Evolutionary conservation across 2,888 invertebrate species (phyloP), one percentile per base, ranked within the genome.

Genomic region (Troides oblongomaculatus): DNA sequence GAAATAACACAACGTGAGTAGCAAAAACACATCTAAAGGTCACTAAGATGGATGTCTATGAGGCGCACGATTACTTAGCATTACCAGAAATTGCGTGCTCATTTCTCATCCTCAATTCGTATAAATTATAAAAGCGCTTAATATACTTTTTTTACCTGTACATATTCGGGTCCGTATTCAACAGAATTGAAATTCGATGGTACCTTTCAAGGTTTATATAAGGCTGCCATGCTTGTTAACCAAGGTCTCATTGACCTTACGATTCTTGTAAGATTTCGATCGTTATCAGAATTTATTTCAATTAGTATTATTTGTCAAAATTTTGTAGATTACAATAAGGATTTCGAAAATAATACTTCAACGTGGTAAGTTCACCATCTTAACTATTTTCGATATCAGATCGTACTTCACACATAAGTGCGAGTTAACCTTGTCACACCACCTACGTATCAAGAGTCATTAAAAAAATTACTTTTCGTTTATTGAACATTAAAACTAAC

Each of bases 181-280:
- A 18, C 23, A 12, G 58, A 25, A 46, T 57, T 58, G 12, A 25
- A 46, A 62, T 67, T 57, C 43, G 46, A 62, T 43, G 50, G 61
- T 39, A 21, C 12, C 56, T 4, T 66, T 56, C 66, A 67, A 62
- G 62, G 67, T 62, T 21, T 53, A 53, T 53, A 53, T n/a, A 53
- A 6, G n/a, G 53, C n/a, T n/a, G 18, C 21, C 66, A n/a, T 60
- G 60, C 66, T 66, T 21, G 50, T 50, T 61, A 61, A 18, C 61
- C 66, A 66, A 66, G 66, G 66, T 56, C 61, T 53, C 30, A 36
- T 30, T 65, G 43, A 39, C 60, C 60, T 66, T 61, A 61, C 18
- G 21, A 60, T 36, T 25, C 2, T 39, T 12, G 17, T 36, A 53
- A 39, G 66, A 60, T 66, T 66, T 66, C 46, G 12, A 65, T 65